Evolutionary conservation across 1,140 invertebrate species (phyloP), one percentile per base, ranked within the genome.

Genomic region (Magallana angulata): DNA sequence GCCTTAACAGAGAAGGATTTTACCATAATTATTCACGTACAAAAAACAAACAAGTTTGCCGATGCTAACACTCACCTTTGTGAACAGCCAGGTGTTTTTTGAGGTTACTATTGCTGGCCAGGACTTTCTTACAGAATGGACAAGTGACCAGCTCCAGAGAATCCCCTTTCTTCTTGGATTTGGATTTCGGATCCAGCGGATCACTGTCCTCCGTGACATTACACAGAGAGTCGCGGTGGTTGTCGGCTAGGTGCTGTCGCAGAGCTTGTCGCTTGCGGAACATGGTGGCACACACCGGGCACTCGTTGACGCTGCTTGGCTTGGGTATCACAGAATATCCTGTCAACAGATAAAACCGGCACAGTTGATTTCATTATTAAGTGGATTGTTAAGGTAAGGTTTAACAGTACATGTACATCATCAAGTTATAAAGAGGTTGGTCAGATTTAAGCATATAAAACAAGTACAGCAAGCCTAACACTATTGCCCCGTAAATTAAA

Each of bases 111-210:
- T 71, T 71, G 12, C 68, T 71, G 68, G 68, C 68, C 8, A 71
- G 68, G 7, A 71, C 68, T 71, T 71, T 71, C 68, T 71, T 71
- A 71, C 68, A 71, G 36, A 71, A 71, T 71, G 68, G 68, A 30
- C 68, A 71, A 24, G 18, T 71, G 24, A 71, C 36, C 24, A 71
- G 18, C 12, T 71, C 68, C 11, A 71, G 24, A 1, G 68, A 30
- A 36, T 71, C 68, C 0, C 24, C 24, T 30, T 30, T 71, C 24
- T 71, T 71, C 24, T 24, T 71, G 24, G 68, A 71, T 36, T 71
- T 71, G 68, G 24, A 24, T 30, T 24, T 71, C 0, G 14, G 30
- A 30, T 30, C 9, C 11, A 71, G 36, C 24, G 24, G 18, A 30
- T 71, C 68, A 9, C 11, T 71, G 12, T 71, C 68, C 7, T 71